Percentiles rank a stretch among this genome's conserved stretches.
phyloP scores from a whole-genome alignment of 2,888 invertebrate species.

The Craniophora ligustri region DNA sequence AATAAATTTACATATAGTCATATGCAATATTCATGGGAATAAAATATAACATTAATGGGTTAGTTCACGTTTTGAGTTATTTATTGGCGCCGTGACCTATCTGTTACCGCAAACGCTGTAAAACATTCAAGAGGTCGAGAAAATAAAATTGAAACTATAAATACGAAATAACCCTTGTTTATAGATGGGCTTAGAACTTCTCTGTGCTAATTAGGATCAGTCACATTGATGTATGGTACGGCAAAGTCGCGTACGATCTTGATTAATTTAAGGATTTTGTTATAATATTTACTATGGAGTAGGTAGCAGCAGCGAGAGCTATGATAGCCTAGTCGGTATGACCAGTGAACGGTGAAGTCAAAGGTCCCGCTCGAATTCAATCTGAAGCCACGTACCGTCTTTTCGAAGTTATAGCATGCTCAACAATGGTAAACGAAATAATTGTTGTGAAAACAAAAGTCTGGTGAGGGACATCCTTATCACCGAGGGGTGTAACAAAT shows the following conservation, averaged over 20 bases:
- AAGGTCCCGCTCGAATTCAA: too few relatives aligned
- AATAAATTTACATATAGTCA: slow-evolving; percentile 28
- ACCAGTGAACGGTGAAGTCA: too few relatives aligned
- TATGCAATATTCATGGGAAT: slow-evolving; percentile 17
- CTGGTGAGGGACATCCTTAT: too few relatives aligned
- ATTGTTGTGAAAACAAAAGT: too few relatives aligned
- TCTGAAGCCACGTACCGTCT: too few relatives aligned
- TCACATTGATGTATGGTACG: neutral
- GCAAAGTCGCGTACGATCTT: neutral
- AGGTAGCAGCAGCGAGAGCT: too few relatives aligned
- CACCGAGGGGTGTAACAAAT: too few relatives aligned
- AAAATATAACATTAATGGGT: slow-evolving; percentile 18
- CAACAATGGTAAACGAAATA: too few relatives aligned
- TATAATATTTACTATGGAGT: neutral
- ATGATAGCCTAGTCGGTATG: too few relatives aligned
- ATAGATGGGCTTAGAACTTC: slow-evolving; percentile 5
- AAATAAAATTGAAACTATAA: slow-evolving; percentile 19
- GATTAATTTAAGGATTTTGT: neutral
- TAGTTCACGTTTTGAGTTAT: slow-evolving; percentile 33
- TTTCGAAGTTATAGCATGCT: too few relatives aligned
- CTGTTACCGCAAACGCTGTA: slow-evolving; percentile 13
- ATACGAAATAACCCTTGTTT: slow-evolving; percentile 16
- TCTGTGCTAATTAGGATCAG: slow-evolving; percentile 25
- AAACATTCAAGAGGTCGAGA: slow-evolving; percentile 9
- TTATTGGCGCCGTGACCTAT: slow-evolving; percentile 37